Conservation (phyloP, 1,140 invertebrate genomes). For the Nephila pilipes region DNA sequence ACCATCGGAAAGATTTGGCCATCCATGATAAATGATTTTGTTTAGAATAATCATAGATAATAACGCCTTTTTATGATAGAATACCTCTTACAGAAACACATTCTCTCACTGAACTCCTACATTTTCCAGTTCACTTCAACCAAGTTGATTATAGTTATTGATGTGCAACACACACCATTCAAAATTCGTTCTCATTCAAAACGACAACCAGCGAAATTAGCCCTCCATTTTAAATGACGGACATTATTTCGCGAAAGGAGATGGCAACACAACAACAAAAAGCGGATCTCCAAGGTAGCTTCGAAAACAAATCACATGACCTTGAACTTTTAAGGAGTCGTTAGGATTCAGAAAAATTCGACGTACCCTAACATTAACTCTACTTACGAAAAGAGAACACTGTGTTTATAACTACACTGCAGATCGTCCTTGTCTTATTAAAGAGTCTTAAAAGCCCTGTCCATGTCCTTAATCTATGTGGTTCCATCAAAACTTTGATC, state of each 20-base stretch:
- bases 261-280: constrained; percentile 34
- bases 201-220: background rate
- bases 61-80: background rate
- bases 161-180: background rate
- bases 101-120: background rate
- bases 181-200: background rate
- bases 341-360: background rate
- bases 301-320: constrained; percentile 18
- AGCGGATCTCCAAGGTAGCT: constrained; percentile 33
- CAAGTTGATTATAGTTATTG: background rate
- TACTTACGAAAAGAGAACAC: background rate
- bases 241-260: background rate
- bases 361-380: constrained; percentile 14
- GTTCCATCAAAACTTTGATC: background rate
- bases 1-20: no score
- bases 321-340: constrained; percentile 26
- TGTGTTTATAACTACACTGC: background rate
- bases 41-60: no score
- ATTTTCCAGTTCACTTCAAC: background rate
- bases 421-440: background rate
- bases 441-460: background rate
- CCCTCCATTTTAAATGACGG: background rate
- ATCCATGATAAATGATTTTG: no score
- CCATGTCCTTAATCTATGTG: background rate
- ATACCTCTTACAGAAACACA: background rate